These are phyloP conservation scores for Aurelia sp. DNA, from an alignment of 30 jellyfish, hydroid and myxozoan genomes.

Conservation along the genomic window DNA sequence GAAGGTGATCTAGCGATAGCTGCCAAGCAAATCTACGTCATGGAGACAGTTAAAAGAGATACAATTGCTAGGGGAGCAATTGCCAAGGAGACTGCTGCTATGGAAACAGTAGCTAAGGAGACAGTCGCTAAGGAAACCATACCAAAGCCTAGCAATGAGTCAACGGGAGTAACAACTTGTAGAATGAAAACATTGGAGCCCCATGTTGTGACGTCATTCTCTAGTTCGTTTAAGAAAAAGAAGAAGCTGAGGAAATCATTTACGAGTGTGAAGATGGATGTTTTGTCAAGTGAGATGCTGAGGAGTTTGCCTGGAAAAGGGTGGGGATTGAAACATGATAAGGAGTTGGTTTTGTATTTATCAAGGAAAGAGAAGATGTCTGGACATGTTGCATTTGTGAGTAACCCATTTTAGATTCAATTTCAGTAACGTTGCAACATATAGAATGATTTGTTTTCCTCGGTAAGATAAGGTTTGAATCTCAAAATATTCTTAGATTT, in stretches of 20 bases:
- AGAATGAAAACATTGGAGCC: not conserved
- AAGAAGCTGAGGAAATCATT: conserved; percentile 36
- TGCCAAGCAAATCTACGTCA: too few species aligned
- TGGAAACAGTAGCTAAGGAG: not conserved
- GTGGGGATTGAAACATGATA: conserved; percentile 81
- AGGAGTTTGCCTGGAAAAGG: conserved; percentile 64
- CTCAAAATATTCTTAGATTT: too few species aligned
- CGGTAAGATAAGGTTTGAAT: too few species aligned
- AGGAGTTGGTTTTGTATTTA: conserved; percentile 71
- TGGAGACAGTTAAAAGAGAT: not conserved
- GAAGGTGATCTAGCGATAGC: too few species aligned
- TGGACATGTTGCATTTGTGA: conserved; percentile 67
- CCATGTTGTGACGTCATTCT: conserved; percentile 33
- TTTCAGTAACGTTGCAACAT: too few species aligned
- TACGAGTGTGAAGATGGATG: conserved; percentile 65
- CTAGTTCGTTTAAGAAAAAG: conserved; percentile 44
- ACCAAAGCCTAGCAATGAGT: not conserved
- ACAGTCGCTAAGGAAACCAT: not conserved
- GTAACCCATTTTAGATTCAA: not conserved
- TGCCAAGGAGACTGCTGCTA: not conserved
- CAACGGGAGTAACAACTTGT: not conserved
- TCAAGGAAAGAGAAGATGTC: conserved; percentile 70
- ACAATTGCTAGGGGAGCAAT: not conserved
- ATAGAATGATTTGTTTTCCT: too few species aligned
- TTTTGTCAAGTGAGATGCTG: conserved; percentile 47